Evolutionary conservation across 2,797 vertebrate species (phyloP), one percentile per base, ranked within the genome.

Genomic region (Arvicola amphibius): DNA sequence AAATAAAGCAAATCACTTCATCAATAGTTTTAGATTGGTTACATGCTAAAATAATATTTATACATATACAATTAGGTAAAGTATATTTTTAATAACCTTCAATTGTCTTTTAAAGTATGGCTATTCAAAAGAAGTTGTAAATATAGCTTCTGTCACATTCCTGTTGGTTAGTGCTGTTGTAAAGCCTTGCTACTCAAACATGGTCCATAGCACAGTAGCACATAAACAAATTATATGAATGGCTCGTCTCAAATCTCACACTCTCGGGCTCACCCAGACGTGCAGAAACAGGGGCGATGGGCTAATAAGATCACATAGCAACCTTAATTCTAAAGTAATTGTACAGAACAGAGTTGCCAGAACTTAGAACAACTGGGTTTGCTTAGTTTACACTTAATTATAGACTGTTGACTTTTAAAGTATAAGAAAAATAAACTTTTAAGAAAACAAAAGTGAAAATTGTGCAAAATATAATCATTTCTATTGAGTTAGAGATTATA

Each of bases 21-120:
- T 77, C 87, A 78, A 59, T 46, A 74, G 61, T 73, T 46, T 91
- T 76, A 67, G 81, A 71, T 81, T 92, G 51, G 77, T 83, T 67
- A 78, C 6, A 77, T 1, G 2, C 46, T 90, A 43, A 81, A 76
- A 90, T 65, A 83, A 56, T 40, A 77, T 56, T 74, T 77, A n/a
- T 7, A 25, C 77, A 77, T 48, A 65, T 65, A 1, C 65, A 19
- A 32, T 80, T 90, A 81, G 59, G 2, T 79, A 84, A 40, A 84
- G n/a, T 48, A 73, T 43, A 56, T 71, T 19, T 53, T 46, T 79
- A 73, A 73, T 65, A 85, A 78, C 40, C 85, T 94, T 77, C 43
- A 23, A 43, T 51, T 51, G 43, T 56, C 59, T 92, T 88, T 88
- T 80, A 29, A 27, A 88, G 63, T 17, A 13, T 56, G 32, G 17